phyloP scores from a whole-genome alignment of 2,113 vertebrate genomes.

The Gavia stellata region DNA sequence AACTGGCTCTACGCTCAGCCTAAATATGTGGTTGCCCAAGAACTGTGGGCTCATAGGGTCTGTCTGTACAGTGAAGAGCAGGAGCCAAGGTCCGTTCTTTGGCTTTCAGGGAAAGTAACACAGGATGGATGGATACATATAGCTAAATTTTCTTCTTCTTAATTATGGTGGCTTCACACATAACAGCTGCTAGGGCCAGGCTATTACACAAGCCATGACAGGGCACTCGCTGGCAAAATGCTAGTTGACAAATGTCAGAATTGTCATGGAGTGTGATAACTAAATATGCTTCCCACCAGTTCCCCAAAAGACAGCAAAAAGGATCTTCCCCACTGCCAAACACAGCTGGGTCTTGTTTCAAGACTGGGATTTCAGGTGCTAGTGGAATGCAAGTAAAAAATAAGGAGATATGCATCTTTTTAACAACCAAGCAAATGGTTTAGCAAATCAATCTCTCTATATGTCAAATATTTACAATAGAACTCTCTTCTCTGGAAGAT shows the following conservation, averaged over 20 bases:
- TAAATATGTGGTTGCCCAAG: fast-evolving
- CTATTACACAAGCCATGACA: not conserved
- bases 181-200: not conserved
- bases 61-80: not conserved
- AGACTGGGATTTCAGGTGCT: not conserved
- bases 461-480: not conserved
- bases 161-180: fast-evolving
- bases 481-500: not conserved
- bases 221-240: not conserved
- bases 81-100: not conserved
- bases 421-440: not conserved
- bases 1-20: not conserved
- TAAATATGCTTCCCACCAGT: not conserved
- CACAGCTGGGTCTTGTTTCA: not conserved
- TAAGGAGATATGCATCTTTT: not conserved
- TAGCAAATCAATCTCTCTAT: not conserved
- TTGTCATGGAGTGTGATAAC: not conserved
- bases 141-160: not conserved
- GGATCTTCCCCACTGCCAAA: not conserved
- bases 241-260: not conserved
- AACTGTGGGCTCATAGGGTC: fast-evolving
- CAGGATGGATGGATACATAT: too few relatives aligned
- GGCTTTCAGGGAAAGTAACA: not conserved
- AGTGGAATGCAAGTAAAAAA: not conserved
- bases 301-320: not conserved